Evolutionary conservation across 2,113 vertebrate genomes (phyloP).

Genomic region (Noctilio leporinus): DNA sequence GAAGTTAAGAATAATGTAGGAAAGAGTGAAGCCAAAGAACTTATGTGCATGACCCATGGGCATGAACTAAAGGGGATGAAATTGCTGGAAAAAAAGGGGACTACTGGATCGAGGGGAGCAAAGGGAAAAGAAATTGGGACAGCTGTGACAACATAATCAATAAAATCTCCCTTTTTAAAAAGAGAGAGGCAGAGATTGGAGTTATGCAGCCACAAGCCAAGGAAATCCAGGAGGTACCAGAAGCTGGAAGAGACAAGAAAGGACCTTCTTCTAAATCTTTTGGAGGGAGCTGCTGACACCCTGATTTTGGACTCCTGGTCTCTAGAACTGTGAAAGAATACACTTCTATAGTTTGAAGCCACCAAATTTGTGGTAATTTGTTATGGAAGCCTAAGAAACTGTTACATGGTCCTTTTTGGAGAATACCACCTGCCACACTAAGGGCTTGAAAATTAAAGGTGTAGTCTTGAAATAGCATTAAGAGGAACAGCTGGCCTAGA

Average conservation of each 20-base stretch:
- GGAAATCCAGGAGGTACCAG: not conserved
- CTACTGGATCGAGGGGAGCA: too few species aligned
- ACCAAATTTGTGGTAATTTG: not conserved
- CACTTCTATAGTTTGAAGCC: not conserved
- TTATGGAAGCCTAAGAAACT: not conserved
- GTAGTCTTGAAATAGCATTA: not conserved
- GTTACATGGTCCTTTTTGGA: not conserved
- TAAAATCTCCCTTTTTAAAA: too few species aligned
- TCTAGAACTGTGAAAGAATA: not conserved
- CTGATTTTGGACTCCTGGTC: not conserved
- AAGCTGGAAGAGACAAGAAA: not conserved
- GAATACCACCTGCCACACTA: not conserved
- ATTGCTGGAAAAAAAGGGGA: too few species aligned
- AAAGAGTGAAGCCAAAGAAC: too few species aligned
- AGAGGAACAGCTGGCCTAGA: not conserved
- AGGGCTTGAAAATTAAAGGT: not conserved
- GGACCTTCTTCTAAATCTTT: not conserved
- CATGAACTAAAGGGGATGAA: too few species aligned
- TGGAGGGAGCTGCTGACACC: not conserved
- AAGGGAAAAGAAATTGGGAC: too few species aligned
- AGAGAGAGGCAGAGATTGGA: not conserved
- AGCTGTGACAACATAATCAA: too few species aligned
- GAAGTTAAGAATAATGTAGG: too few species aligned
- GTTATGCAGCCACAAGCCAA: not conserved
- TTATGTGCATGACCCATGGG: too few species aligned